Evolutionary conservation across 2,888 invertebrate species (phyloP).

Genomic region (Noctua comes): DNA sequence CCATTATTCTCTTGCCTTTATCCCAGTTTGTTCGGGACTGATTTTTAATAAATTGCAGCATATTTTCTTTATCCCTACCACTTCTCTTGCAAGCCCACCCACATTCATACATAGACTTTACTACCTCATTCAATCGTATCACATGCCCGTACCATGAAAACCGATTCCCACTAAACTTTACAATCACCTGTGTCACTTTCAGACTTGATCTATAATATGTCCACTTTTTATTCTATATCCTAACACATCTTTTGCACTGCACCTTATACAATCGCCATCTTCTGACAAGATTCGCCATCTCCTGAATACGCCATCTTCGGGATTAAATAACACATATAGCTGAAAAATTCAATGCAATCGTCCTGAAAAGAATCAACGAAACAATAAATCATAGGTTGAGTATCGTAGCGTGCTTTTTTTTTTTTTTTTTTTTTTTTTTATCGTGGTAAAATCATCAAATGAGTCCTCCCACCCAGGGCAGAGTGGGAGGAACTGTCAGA

Average conservation of each 20-base stretch:
- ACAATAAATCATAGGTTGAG: slow-evolving; percentile 41
- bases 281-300: not conserved
- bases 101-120: not conserved
- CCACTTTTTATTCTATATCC: not conserved
- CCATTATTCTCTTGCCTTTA: not conserved
- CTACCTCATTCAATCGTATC: not conserved
- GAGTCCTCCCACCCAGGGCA: too few species aligned
- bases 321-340: not conserved
- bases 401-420: slow-evolving; percentile 56
- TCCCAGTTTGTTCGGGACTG: not conserved
- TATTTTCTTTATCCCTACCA: not conserved
- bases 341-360: slow-evolving; percentile 8
- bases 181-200: not conserved
- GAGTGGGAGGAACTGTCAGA: too few species aligned
- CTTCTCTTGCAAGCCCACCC: not conserved
- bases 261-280: not conserved
- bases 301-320: not conserved
- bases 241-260: not conserved
- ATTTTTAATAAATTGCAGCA: not conserved
- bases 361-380: slow-evolving; percentile 20
- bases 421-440: too few species aligned
- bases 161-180: not conserved
- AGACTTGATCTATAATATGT: not conserved
- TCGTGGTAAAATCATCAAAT: too few species aligned
- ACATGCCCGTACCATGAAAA: not conserved